Percentiles rank a stretch among this genome's conserved stretches.
phyloP scores from a whole-genome alignment of 2,888 invertebrate species.

The Caenorhabditis wallacei region DNA sequence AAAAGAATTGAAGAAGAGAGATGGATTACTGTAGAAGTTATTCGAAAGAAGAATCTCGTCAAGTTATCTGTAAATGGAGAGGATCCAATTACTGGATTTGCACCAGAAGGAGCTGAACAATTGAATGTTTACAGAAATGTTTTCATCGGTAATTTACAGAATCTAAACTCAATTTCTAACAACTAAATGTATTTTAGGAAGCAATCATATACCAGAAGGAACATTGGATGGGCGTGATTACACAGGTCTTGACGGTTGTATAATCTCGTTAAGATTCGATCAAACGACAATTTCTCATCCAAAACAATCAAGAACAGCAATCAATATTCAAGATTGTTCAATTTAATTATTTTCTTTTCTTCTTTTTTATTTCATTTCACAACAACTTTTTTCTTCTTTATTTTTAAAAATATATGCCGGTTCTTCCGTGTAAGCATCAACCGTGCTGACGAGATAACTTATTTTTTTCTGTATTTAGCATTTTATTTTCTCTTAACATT shows the following conservation, averaged over 20 bases:
- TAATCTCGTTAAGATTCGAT: constrained; percentile 64
- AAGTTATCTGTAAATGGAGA: constrained; percentile 71
- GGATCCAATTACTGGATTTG: constrained; percentile 65
- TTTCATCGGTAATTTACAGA: constrained; percentile 66
- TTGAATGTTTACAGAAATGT: constrained; percentile 73
- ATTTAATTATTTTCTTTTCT: constrained; percentile 31
- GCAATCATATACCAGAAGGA: constrained; percentile 32
- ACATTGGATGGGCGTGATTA: constrained; percentile 36
- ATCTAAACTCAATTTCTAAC: neutral
- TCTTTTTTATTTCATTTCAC: too few relatives aligned
- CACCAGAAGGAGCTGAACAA: constrained; percentile 72
- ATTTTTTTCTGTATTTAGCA: constrained; percentile 26
- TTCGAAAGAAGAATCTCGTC: constrained; percentile 52
- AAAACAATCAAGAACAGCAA: constrained; percentile 64
- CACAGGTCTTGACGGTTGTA: constrained; percentile 67
- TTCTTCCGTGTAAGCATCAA: constrained; percentile 36
- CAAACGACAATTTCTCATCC: constrained; percentile 67
- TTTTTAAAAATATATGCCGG: constrained; percentile 37
- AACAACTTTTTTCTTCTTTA: neutral
- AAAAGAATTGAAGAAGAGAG: constrained; percentile 56
- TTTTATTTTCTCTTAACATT: constrained; percentile 15
- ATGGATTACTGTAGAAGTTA: constrained; percentile 72
- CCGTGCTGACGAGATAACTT: constrained; percentile 48
- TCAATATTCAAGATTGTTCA: constrained; percentile 71
- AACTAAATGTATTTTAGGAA: constrained; percentile 42